Base-by-base conservation (phyloP, 2,797 vertebrate genomes). In the Percopsis omiscomaycus region DNA sequence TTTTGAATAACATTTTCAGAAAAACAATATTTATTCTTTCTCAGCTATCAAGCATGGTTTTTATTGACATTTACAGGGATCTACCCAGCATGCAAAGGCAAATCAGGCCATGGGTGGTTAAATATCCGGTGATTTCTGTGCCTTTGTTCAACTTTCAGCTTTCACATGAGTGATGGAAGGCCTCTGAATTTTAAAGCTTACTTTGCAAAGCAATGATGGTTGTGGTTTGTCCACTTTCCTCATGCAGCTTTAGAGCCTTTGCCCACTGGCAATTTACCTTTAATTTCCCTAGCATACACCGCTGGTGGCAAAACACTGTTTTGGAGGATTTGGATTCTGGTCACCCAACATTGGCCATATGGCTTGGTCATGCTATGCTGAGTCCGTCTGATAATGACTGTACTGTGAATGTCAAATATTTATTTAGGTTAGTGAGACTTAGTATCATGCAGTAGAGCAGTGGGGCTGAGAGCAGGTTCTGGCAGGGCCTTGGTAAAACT, bases 101-200 rank as follows among this genome's bases (percentile, higher is more conserved):
- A 67, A 81, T 77, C 57, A 60, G 70, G 59, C 71, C 53, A 61
- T 5, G 49, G 78, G 78, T 81, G 78, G 68, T 72, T 77, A 71
- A 30, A 6, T 74, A 82, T 71, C 60, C 75, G 66, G 45, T 77
- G 65, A 61, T 68, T 73, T 8, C 52, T 52, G 50, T 52, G 74
- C 68, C 68, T 78, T 66, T 61, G 61, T 53, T 64, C 15, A 15
- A 74, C 50, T 62, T 56, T 14, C 1, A 42, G 50, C 50, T 64
- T 27, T 13, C 42, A 45, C 45, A 27, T 55, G 42, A 57, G 51
- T 69, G 54, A 54, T 52, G 32, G 9, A 65, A 49, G 50, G 44
- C 37, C 12, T 71, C 60, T 13, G 30, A 76, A 66, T 70, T 49
- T 22, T 65, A 58, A 3, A 5, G 48, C 62, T 64, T 15, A 59